Percentiles rank a stretch among this genome's conserved stretches.
These are phyloP conservation scores for Drosophila colorata DNA, from an alignment of 2,888 invertebrate genomes.

Conservation along the genomic window DNA sequence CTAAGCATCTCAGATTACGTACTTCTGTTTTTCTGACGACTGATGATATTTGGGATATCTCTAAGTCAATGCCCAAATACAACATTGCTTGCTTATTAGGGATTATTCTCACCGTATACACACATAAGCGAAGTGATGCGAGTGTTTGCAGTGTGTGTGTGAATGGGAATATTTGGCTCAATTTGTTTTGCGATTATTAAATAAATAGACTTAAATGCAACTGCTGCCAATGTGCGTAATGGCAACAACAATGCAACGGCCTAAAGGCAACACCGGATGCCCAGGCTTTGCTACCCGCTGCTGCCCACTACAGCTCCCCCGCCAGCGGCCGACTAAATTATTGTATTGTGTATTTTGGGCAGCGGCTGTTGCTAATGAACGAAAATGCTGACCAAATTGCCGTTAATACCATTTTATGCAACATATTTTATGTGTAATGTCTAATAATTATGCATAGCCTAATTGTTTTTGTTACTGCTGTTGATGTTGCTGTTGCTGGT, in stretches of 20 bases:
- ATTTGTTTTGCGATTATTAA: conserved; percentile 66
- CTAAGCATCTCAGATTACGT: no score
- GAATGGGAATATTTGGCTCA: conserved; percentile 50
- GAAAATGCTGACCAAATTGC: conserved; percentile 64
- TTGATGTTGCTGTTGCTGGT: conserved; percentile 17
- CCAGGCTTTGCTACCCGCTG: neutral
- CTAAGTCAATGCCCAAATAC: neutral
- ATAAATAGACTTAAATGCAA: conserved; percentile 69
- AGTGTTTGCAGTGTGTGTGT: conserved; percentile 9
- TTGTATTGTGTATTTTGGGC: conserved; percentile 53
- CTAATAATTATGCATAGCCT: conserved; percentile 56
- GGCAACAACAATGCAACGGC: conserved; percentile 32
- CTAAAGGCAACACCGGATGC: conserved; percentile 32
- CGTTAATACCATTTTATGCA: conserved; percentile 60
- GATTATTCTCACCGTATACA: conserved; percentile 49
- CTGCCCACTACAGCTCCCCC: neutral
- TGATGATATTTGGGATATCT: neutral
- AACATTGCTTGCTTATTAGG: conserved; percentile 22
- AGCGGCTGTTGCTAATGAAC: conserved; percentile 53
- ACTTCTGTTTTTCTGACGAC: no score
- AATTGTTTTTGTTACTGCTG: conserved; percentile 21
- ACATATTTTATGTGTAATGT: conserved; percentile 65
- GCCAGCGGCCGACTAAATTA: conserved; percentile 23
- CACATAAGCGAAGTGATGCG: conserved; percentile 5
- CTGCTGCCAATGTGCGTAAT: conserved; percentile 58